Percentiles rank a stretch among this genome's conserved stretches.
phyloP scores from a whole-genome alignment of 2,797 vertebrate genomes.

The Caiman crocodilus region DNA sequence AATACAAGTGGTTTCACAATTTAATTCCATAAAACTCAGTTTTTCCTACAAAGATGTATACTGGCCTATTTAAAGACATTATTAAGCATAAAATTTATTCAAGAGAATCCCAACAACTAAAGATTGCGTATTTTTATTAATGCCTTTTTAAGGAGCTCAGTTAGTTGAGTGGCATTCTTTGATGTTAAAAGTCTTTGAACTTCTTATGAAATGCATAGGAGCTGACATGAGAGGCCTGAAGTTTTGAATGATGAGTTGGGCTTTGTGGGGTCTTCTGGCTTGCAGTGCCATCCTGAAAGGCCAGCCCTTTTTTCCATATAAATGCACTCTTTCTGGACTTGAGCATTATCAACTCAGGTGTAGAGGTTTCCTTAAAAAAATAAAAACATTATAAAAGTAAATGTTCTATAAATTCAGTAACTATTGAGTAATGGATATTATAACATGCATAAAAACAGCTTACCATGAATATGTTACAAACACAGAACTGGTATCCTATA shows the following conservation, averaged over 20 bases:
- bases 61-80: not conserved
- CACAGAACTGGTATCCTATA: not conserved
- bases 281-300: not conserved
- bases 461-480: not conserved
- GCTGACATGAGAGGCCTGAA: not conserved
- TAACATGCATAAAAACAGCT: not conserved
- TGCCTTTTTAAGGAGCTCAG: not conserved
- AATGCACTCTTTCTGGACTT: not conserved
- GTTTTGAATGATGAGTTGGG: not conserved
- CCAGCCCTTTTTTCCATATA: not conserved
- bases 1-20: not conserved
- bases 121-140: not conserved
- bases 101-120: not conserved
- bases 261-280: not conserved
- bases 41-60: not conserved
- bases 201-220: not conserved
- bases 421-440: not conserved
- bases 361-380: not conserved
- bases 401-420: not conserved
- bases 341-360: not conserved
- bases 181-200: slow-evolving; percentile 14
- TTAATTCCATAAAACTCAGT: not conserved
- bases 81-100: not conserved
- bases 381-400: not conserved
- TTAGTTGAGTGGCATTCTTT: not conserved